A percentile compares a stretch with the other conserved stretches of the same genome.
Conservation (phyloP, 2,797 vertebrate species). For the Centroberyx gerrardi region DNA sequence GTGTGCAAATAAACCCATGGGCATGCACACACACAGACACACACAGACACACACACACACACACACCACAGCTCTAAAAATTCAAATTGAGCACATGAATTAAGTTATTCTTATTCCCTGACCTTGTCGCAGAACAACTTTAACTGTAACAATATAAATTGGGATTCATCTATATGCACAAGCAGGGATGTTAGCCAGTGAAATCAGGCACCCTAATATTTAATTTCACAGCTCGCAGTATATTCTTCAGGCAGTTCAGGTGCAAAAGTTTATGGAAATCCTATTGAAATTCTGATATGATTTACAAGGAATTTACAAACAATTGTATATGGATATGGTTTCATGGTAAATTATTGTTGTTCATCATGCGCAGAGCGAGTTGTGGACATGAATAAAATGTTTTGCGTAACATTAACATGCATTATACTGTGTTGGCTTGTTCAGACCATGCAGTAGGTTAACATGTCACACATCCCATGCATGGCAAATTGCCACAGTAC, state of each 20-base stretch:
- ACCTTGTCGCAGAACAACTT: constrained; percentile 80
- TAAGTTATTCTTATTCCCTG: constrained; percentile 79
- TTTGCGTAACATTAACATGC: constrained; percentile 26
- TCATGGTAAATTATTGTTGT: constrained; percentile 63
- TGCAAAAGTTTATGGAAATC: constrained; percentile 39
- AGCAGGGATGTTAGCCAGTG: constrained; percentile 66
- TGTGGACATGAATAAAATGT: constrained; percentile 26
- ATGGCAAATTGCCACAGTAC: not conserved
- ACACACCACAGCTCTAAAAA: constrained; percentile 74
- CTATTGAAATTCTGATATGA: constrained; percentile 62
- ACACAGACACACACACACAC: constrained; percentile 46
- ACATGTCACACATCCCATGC: not conserved
- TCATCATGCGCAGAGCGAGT: constrained; percentile 42
- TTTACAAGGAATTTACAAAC: constrained; percentile 65
- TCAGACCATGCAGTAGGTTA: no score
- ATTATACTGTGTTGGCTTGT: not conserved
- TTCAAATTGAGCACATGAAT: constrained; percentile 81
- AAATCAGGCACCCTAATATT: constrained; percentile 70
- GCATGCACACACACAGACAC: constrained; percentile 47
- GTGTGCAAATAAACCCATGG: not conserved
- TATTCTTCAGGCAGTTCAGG: constrained; percentile 49
- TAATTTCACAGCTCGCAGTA: constrained; percentile 65
- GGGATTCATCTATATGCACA: constrained; percentile 78
- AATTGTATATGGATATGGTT: constrained; percentile 50
- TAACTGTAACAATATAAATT: constrained; percentile 80